These are phyloP conservation scores for Urosaurus nigricauda DNA, from an alignment of 2,797 vertebrate genomes.

Conservation along the genomic window DNA sequence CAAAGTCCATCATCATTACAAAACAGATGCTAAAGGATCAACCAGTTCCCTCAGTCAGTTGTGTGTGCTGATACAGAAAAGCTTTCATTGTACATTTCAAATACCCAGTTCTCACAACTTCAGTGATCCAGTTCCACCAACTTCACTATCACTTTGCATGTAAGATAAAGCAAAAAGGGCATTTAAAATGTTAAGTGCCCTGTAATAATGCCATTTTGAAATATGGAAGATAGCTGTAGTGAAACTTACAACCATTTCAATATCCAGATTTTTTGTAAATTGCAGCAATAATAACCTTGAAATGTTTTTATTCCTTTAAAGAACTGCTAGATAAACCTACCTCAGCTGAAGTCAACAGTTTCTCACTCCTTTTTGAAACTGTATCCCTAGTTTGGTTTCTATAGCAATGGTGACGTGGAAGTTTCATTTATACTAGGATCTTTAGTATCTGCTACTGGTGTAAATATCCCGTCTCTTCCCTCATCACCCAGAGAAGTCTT, in stretches of 20 bases:
- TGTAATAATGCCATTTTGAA: neutral
- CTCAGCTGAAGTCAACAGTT: conserved; percentile 69
- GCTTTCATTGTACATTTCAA: conserved; percentile 23
- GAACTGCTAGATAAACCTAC: conserved; percentile 57
- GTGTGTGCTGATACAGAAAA: neutral
- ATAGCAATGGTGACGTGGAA: conserved; percentile 75
- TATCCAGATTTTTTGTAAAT: conserved; percentile 48
- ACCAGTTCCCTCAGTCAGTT: neutral
- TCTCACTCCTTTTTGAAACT: conserved; percentile 73
- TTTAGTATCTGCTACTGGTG: conserved; percentile 24
- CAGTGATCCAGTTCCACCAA: conserved; percentile 13
- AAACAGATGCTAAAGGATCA: neutral
- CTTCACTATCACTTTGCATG: neutral
- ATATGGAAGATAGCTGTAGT: neutral
- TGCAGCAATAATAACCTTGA: conserved; percentile 4
- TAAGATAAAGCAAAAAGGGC: neutral
- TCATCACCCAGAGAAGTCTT: neutral
- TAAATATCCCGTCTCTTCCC: conserved; percentile 10
- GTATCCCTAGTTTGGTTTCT: conserved; percentile 75
- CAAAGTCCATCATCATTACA: conserved; percentile 13
- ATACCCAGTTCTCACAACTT: conserved; percentile 35
- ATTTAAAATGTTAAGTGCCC: neutral
- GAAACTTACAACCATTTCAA: neutral
- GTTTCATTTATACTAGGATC: conserved; percentile 28
- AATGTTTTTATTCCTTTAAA: conserved; percentile 47